These are phyloP conservation scores for Zaprionus bogoriensis DNA, from an alignment of 2,888 invertebrate species.

Conservation along the genomic window DNA sequence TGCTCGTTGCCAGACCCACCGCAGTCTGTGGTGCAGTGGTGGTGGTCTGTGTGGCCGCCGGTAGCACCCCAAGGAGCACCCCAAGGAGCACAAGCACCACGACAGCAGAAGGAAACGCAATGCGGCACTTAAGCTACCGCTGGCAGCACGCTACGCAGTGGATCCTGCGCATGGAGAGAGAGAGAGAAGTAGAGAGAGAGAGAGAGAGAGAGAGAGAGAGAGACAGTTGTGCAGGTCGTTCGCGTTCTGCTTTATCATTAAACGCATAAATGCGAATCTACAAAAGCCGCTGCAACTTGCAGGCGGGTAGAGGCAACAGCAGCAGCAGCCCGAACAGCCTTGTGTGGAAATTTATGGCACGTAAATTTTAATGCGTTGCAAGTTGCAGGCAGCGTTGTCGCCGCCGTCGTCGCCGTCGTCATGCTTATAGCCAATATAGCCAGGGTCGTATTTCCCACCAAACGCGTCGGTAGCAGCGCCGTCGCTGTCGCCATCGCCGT, in stretches of 20 bases:
- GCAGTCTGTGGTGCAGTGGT: conserved; percentile 10
- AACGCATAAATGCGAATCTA: conserved; percentile 77
- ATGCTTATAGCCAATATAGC: conserved; percentile 27
- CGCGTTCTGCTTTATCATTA: conserved; percentile 72
- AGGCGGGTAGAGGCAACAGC: conserved; percentile 2
- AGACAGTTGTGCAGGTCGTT: conserved; percentile 21
- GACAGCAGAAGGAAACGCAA: conserved; percentile 50
- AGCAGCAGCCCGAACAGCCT: conserved; percentile 51
- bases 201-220: neutral
- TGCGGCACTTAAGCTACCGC: conserved; percentile 74
- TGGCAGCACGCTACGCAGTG: conserved; percentile 64
- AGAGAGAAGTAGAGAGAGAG: conserved; percentile 1
- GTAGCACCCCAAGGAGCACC: conserved; percentile 60
- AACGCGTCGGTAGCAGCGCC: conserved; percentile 60
- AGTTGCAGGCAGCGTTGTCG: conserved; percentile 37
- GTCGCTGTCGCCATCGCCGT: conserved; percentile 43
- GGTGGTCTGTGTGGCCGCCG: conserved; percentile 54
- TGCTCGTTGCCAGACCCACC: conserved; percentile 38
- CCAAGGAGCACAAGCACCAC: conserved; percentile 21
- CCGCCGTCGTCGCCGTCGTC: conserved; percentile 7
- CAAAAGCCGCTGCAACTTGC: conserved; percentile 51
- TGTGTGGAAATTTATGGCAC: conserved; percentile 77
- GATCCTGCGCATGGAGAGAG: no score
- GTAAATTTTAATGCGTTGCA: conserved; percentile 74
- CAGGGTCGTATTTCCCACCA: conserved; percentile 63